phyloP scores from a whole-genome alignment of 2,888 invertebrate species.

The Suillia variegata region DNA sequence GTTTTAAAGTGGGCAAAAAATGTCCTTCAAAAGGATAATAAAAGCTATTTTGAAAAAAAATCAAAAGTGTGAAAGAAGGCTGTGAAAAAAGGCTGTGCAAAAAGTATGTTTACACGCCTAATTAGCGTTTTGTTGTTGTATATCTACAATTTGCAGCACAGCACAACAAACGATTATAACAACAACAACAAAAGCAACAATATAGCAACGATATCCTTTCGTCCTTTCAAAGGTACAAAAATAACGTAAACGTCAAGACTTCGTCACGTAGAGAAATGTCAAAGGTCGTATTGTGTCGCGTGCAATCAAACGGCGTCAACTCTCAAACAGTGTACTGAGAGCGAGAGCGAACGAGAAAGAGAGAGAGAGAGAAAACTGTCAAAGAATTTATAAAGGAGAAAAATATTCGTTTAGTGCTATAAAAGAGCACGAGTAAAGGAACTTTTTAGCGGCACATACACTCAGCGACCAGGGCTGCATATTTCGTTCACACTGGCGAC shows the following conservation, averaged over 20 bases:
- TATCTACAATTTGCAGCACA: background rate
- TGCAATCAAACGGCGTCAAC: too few species aligned
- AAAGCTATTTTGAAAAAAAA: background rate
- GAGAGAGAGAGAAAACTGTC: background rate
- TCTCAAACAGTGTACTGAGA: too few species aligned
- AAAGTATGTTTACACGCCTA: background rate
- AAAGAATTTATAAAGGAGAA: too few species aligned
- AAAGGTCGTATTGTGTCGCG: conserved; percentile 7
- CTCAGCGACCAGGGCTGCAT: too few species aligned
- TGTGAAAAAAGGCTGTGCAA: background rate
- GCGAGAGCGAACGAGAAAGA: too few species aligned
- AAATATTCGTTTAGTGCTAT: too few species aligned
- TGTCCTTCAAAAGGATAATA: background rate
- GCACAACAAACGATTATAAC: background rate
- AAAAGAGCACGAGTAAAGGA: too few species aligned
- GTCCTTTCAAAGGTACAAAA: background rate
- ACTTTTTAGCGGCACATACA: too few species aligned
- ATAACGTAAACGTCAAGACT: too few species aligned
- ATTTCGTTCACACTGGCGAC: too few species aligned
- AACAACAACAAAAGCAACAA: background rate
- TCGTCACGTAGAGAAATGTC: conserved; percentile 12
- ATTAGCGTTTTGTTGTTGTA: conserved; percentile 12
- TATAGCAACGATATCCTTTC: background rate
- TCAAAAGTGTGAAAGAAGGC: background rate
- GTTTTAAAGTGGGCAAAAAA: background rate